Evolutionary conservation across 2,113 vertebrate species (phyloP).

Genomic region (Eclectus roratus): DNA sequence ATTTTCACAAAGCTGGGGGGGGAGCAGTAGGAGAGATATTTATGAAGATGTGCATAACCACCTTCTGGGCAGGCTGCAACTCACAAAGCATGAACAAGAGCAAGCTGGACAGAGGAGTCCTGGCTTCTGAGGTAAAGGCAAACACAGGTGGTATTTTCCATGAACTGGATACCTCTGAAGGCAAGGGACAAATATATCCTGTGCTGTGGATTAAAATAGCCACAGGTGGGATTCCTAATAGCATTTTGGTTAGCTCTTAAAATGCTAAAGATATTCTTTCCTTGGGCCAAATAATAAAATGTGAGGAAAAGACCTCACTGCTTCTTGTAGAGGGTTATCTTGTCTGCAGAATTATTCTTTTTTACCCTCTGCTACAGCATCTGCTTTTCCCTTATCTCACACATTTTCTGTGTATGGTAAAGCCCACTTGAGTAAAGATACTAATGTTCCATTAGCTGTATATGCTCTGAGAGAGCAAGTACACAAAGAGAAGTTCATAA

Average conservation of each 20-base stretch:
- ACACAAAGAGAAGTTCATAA: not conserved
- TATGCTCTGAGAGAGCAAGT: not conserved
- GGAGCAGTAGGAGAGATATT: not conserved
- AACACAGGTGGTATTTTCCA: not conserved
- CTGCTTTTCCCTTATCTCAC: not conserved
- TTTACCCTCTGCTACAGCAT: not conserved
- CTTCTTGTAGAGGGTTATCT: not conserved
- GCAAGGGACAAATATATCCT: not conserved
- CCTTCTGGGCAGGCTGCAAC: not conserved
- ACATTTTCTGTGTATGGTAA: not conserved
- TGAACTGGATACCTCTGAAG: not conserved
- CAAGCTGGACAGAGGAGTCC: not conserved
- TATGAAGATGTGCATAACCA: not conserved
- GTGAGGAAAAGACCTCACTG: not conserved
- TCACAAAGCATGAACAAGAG: not conserved
- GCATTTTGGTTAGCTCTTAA: not conserved
- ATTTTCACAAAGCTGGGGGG: not conserved
- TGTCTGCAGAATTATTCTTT: not conserved
- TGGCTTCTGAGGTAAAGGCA: not conserved
- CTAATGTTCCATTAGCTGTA: not conserved
- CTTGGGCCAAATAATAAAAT: not conserved
- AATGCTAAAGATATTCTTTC: not conserved
- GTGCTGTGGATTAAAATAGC: not conserved
- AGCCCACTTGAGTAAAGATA: not conserved
- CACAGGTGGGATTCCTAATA: not conserved